phyloP scores from a whole-genome alignment of 2,113 vertebrate species.

The Columbina picui region DNA sequence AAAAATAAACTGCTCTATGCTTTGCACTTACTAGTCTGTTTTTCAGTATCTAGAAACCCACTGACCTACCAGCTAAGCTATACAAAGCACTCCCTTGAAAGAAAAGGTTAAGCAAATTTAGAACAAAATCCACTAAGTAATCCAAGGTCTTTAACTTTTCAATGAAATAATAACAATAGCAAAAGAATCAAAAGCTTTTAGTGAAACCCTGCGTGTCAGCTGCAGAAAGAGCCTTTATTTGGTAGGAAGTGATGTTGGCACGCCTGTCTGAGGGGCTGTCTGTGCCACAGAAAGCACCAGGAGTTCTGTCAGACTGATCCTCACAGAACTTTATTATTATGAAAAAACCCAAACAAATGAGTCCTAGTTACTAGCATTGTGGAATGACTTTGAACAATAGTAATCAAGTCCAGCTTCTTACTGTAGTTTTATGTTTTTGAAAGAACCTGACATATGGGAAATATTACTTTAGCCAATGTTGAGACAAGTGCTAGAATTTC shows the following conservation, averaged over 20 bases:
- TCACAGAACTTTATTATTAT: background rate
- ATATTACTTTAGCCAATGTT: conserved; percentile 17
- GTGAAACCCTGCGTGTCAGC: background rate
- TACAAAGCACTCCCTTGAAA: background rate
- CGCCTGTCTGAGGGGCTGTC: background rate
- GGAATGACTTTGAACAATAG: conserved; percentile 48
- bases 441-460: conserved; percentile 26
- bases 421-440: conserved; percentile 37
- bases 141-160: background rate
- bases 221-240: background rate
- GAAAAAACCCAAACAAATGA: conserved; percentile 22
- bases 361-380: conserved; percentile 4
- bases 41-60: background rate
- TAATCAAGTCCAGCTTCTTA: conserved; percentile 63
- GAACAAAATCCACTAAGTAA: background rate
- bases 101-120: background rate
- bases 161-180: background rate
- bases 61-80: background rate
- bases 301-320: conserved; percentile 6
- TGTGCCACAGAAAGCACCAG: background rate
- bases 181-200: background rate
- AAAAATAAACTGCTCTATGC: background rate
- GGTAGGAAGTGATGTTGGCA: background rate
- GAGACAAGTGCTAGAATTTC: conserved; percentile 52
- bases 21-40: background rate